Evolutionary conservation across 2,797 vertebrate genomes (phyloP), one percentile per base, ranked within the genome.

Genomic region (Vultur gryphus): DNA sequence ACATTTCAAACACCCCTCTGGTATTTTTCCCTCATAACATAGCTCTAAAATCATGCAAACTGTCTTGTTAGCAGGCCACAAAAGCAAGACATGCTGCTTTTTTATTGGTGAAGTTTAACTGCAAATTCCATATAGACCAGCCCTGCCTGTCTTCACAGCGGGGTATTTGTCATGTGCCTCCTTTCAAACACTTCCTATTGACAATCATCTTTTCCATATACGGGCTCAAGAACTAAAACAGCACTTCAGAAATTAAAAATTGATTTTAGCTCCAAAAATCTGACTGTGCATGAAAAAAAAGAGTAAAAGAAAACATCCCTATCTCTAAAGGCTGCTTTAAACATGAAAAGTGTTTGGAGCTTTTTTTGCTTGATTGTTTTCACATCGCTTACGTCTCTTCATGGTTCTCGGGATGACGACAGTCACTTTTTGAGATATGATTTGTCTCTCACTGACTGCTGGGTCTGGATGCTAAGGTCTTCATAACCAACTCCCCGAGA

Each of bases 381-480:
- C 76, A 43, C 26, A 55, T 51, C 8, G 13, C 76, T 89, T 80
- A 25, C 2, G 5, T 84, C 66, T 76, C 87, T 91, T 77, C 21
- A 1, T 84, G 57, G 91, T 92, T 55, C 48, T 95, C 37, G 7
- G 87, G 65, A 91, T 82, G 84, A 88, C 33, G 59, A 52, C 64
- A 80, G 73, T 90, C 62, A 58, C 48, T 96, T 95, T 81, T 64
- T 72, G 94, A 96, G 87, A 78, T 57, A 80, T 4, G 21, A 86
- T 96, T 95, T 96, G 70, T 93, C 96, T 94, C 85, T 41, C 54
- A 55, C 55, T 93, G 79, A 92, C 84, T 78, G 93, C 81, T 93
- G 90, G 39, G 80, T 39, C 61, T 8, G 19, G 13, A 92, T 90
- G 55, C 72, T 64, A 46, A 66, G 55, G 69, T 84, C 73, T 92